Base-by-base conservation (phyloP, 1,140 invertebrate genomes). In the Lasioglossum baleicum region DNA sequence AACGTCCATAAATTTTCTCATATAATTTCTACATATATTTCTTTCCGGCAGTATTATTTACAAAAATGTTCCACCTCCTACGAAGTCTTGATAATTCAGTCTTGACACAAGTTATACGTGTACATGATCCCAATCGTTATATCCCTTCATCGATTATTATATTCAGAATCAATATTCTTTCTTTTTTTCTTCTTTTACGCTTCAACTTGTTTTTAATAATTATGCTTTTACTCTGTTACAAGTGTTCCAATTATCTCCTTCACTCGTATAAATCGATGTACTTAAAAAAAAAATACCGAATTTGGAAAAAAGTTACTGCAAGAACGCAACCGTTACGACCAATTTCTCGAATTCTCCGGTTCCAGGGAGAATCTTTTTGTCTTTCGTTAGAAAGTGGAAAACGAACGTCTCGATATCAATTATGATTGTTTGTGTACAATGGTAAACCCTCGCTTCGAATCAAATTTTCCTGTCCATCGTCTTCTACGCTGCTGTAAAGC, bases 11-110 rank as follows among this genome's bases (percentile, higher is more conserved):
- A 58, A 81, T 85, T 83, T 80, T 83, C 78, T 69, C 75, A 83
- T 75, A 87, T 89, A 88, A 88, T 88, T 86, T 90, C 78, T 91
- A 88, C 88, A 90, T 88, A 88, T 89, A 88, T 91, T 87, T 90
- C 83, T 89, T 80, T 87, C 83, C 90, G 88, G 84, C 89, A 91
- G 87, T 85, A 90, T 88, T 91, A 92, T 92, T 92, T 90, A 92
- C 89, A 91, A 91, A 91, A 91, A 91, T 90, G 87, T 91, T 91
- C 82, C 88, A 89, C 81, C 89, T 85, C 87, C 83, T 90, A 91
- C 86, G 71, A 91, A 91, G 89, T 91, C 90, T 91, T 90, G 82
- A 89, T 91, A 89, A 86, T 91, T 91, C 90, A 92, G 91, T 91
- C 91, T 92, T 92, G 88, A 90, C 86, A 90, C 87, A 90, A 90